A percentile compares a stretch with the other conserved stretches of the same genome.
phyloP scores from a whole-genome alignment of 2,113 vertebrate genomes.

The Cebidichthys violaceus region DNA sequence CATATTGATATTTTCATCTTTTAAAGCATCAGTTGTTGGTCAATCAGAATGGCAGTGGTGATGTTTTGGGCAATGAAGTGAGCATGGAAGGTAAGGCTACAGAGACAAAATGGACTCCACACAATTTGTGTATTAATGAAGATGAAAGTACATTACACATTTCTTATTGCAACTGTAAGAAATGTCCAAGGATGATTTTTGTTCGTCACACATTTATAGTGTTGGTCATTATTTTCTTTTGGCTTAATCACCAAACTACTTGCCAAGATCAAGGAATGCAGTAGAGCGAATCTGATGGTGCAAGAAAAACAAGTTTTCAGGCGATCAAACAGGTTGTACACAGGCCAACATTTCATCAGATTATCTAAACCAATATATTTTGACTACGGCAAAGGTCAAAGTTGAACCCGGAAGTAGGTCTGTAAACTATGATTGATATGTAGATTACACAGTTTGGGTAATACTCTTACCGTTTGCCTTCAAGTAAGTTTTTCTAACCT shows the following conservation, averaged over 20 bases:
- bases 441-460: not conserved
- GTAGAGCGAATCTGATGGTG: not conserved
- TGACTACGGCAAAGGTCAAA: not conserved
- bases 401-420: not conserved
- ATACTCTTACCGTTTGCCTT: not conserved
- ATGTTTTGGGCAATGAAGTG: not conserved
- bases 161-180: not conserved
- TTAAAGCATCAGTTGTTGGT: not conserved
- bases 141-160: not conserved
- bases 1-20: not conserved
- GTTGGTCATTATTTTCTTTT: not conserved
- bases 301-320: not conserved
- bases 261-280: not conserved
- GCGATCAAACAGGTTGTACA: not conserved
- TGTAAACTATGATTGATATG: not conserved
- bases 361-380: not conserved
- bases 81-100: not conserved
- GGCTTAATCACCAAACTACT: not conserved
- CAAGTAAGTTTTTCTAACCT: not conserved
- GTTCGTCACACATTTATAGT: not conserved
- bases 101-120: not conserved
- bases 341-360: not conserved
- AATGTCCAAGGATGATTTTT: not conserved
- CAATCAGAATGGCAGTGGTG: too few species aligned
- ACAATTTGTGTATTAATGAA: not conserved